Conservation (phyloP, 2,113 vertebrate species). For the Ondatra zibethicus region DNA sequence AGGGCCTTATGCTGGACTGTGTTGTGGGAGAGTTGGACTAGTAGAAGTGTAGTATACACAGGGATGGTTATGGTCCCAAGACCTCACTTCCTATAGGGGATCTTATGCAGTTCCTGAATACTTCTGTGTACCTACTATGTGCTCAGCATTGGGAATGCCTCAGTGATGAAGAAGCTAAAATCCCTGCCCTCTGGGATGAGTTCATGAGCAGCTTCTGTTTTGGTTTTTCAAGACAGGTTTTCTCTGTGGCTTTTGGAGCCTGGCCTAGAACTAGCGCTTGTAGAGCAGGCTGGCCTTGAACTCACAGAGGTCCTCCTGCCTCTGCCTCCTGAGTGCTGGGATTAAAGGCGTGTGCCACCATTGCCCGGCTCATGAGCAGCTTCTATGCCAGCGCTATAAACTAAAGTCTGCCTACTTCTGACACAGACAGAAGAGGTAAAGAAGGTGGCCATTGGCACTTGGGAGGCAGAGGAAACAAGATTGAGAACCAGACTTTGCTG, state of each 20-base stretch:
- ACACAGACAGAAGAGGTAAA: background rate
- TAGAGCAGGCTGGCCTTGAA: too few species aligned
- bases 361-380: background rate
- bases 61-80: background rate
- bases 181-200: background rate
- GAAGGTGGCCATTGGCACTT: background rate
- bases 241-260: too few species aligned
- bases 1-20: background rate
- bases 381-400: background rate
- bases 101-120: background rate
- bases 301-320: too few species aligned
- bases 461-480: background rate
- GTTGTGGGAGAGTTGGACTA: background rate
- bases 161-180: slow-evolving; percentile 11
- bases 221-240: too few species aligned
- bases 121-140: background rate
- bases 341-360: too few species aligned
- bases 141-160: background rate
- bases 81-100: background rate
- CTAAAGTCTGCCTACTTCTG: background rate
- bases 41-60: background rate
- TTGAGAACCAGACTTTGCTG: background rate
- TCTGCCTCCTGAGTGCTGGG: too few species aligned
- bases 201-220: background rate
- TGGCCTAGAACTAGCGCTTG: too few species aligned